A percentile compares a stretch with the other conserved stretches of the same genome.
phyloP scores from a whole-genome alignment of 1,140 invertebrate genomes.

The Pollicipes pollicipes region DNA sequence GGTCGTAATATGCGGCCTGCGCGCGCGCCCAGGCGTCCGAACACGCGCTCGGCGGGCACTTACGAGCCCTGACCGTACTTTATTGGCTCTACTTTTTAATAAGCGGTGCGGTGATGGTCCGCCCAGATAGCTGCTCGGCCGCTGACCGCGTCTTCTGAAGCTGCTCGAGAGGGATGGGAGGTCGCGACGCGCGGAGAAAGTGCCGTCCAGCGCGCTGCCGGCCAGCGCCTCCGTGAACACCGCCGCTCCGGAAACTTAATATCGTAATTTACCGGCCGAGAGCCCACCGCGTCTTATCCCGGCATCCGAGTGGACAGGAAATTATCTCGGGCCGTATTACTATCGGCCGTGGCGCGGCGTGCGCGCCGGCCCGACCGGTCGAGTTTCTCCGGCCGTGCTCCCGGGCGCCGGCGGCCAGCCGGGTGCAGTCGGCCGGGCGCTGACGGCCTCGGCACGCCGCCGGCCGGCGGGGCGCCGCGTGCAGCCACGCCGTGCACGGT shows the following conservation, averaged over 20 bases:
- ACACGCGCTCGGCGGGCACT: background rate
- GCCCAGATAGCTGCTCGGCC: background rate
- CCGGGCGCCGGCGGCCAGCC: no score
- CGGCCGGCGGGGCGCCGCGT: no score
- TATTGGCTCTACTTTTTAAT: constrained; percentile 1
- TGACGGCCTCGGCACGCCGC: no score
- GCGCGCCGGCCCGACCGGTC: no score
- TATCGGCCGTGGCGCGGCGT: no score
- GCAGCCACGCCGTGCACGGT: background rate
- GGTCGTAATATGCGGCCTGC: background rate
- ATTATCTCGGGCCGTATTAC: background rate
- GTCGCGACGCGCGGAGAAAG: background rate
- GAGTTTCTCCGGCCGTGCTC: background rate
- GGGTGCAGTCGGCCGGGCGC: background rate
- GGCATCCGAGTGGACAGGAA: background rate
- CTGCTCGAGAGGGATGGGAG: background rate
- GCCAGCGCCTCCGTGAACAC: background rate
- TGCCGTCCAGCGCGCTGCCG: no score
- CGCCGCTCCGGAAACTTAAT: background rate
- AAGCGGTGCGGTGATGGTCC: background rate
- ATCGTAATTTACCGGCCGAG: background rate
- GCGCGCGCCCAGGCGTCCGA: no score
- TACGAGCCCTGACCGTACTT: background rate
- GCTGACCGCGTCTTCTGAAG: background rate
- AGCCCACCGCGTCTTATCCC: background rate